Conservation (phyloP, 30 jellyfish, hydroid and myxozoan species). For the Catostylus mosaicus region DNA sequence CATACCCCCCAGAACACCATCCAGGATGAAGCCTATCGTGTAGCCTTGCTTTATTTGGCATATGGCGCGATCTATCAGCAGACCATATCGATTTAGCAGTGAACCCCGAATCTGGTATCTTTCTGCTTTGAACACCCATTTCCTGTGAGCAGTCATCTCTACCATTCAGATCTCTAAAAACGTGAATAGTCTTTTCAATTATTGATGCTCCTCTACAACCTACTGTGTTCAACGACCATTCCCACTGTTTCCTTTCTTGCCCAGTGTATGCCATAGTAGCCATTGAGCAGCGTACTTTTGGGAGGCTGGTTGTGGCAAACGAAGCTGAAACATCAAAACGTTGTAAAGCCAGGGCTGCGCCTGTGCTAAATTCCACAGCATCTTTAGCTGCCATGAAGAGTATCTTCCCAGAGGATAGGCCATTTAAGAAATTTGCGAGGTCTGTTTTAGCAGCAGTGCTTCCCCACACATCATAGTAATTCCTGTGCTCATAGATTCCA, state of each 20-base stretch:
- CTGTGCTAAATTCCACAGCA: not conserved
- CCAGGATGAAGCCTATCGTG: not conserved
- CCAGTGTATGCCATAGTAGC: slow-evolving; percentile 36
- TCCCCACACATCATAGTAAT: slow-evolving; percentile 11
- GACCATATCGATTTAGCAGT: not conserved
- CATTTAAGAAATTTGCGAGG: not conserved
- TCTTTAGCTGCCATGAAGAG: not conserved
- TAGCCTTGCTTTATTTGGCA: slow-evolving; percentile 5
- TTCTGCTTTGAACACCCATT: slow-evolving; percentile 18
- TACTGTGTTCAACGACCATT: not conserved
- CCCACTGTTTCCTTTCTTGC: slow-evolving; percentile 14
- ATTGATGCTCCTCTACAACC: slow-evolving; percentile 25
- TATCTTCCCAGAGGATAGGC: not conserved
- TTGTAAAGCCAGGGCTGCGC: not conserved
- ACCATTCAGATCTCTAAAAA: slow-evolving; percentile 25
- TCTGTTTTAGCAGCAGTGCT: not conserved
- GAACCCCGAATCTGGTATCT: slow-evolving; percentile 6
- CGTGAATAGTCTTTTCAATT: slow-evolving; percentile 15
- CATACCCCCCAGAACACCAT: slow-evolving; percentile 10
- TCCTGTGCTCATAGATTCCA: slow-evolving; percentile 26
- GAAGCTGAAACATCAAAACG: not conserved
- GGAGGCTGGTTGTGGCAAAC: not conserved
- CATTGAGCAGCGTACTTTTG: not conserved
- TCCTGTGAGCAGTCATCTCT: slow-evolving; percentile 27
- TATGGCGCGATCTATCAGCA: not conserved